These are phyloP conservation scores for Oreocharis arfaki DNA, from an alignment of 2,113 vertebrate species.

Conservation along the genomic window DNA sequence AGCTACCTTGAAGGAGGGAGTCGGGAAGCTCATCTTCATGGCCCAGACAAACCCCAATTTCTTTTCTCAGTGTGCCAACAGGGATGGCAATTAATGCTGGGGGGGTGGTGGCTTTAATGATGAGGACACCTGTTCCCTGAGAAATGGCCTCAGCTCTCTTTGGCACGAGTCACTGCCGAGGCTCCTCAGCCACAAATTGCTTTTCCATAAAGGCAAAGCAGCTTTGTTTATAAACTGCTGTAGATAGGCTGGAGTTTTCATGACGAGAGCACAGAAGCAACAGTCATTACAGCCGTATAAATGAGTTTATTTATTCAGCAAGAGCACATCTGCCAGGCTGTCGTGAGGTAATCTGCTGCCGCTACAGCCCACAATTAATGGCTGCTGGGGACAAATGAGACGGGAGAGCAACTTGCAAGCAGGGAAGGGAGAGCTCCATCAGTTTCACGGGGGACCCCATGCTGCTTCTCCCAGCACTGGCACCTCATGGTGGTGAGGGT, in stretches of 20 bases:
- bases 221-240: constrained; percentile 69
- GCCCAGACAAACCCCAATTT: neutral
- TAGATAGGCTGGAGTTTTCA: constrained; percentile 64
- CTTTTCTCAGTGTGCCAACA: constrained; percentile 45
- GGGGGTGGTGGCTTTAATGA: constrained; percentile 57
- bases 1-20: neutral
- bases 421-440: neutral
- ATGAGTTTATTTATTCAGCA: constrained; percentile 67
- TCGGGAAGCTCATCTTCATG: neutral
- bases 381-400: constrained; percentile 11
- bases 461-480: rapidly evolving
- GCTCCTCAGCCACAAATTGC: constrained; percentile 63
- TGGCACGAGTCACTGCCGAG: constrained; percentile 40
- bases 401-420: rapidly evolving
- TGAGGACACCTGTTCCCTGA: constrained; percentile 61
- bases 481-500: rapidly evolving
- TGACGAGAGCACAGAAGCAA: constrained; percentile 62
- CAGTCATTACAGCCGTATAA: constrained; percentile 59
- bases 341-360: constrained; percentile 58
- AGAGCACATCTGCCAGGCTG: constrained; percentile 57
- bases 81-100: constrained; percentile 54
- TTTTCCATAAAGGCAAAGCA: constrained; percentile 68
- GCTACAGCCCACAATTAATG: constrained; percentile 50
- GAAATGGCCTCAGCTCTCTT: constrained; percentile 57
- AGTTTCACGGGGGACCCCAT: neutral